phyloP scores from a whole-genome alignment of 2,888 invertebrate genomes.

The Brachycybe producta region DNA sequence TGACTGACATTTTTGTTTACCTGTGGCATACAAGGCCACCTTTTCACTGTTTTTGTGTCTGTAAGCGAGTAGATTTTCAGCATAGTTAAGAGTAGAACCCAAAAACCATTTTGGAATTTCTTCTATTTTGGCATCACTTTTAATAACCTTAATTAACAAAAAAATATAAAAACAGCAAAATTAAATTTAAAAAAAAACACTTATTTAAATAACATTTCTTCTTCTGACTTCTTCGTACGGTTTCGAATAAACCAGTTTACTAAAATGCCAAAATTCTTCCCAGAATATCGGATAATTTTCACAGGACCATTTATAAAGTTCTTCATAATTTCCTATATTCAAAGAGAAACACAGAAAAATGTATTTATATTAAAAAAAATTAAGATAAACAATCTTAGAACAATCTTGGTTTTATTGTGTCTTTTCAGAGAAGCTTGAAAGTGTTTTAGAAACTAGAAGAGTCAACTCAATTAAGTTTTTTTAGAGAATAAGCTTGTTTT shows the following conservation, averaged over 20 bases:
- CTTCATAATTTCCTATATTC: conserved; percentile 34
- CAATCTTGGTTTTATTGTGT: too few relatives aligned
- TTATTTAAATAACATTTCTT: too few relatives aligned
- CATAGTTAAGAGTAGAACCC: conserved; percentile 40
- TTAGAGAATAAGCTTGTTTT: too few relatives aligned
- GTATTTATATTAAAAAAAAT: too few relatives aligned
- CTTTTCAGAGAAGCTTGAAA: too few relatives aligned
- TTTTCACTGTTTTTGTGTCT: conserved; percentile 31
- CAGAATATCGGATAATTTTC: conserved; percentile 39
- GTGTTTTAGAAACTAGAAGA: too few relatives aligned
- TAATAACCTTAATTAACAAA: conserved; percentile 31
- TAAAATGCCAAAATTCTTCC: conserved; percentile 37
- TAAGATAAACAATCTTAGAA: too few relatives aligned
- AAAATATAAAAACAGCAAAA: conserved; percentile 9
- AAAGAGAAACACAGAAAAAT: too few relatives aligned
- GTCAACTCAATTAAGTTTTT: too few relatives aligned
- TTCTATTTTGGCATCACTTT: conserved; percentile 33
- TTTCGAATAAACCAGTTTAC: conserved; percentile 33
- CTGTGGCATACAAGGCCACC: conserved; percentile 37
- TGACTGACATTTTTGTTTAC: conserved; percentile 27
- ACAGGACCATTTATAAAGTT: conserved; percentile 39
- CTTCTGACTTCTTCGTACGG: conserved; percentile 34
- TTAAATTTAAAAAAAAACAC: background rate
- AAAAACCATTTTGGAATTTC: conserved; percentile 41
- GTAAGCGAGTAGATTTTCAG: conserved; percentile 40